Evolutionary conservation across 2,888 invertebrate genomes (phyloP).

Genomic region (Holacanthella duospinosa): DNA sequence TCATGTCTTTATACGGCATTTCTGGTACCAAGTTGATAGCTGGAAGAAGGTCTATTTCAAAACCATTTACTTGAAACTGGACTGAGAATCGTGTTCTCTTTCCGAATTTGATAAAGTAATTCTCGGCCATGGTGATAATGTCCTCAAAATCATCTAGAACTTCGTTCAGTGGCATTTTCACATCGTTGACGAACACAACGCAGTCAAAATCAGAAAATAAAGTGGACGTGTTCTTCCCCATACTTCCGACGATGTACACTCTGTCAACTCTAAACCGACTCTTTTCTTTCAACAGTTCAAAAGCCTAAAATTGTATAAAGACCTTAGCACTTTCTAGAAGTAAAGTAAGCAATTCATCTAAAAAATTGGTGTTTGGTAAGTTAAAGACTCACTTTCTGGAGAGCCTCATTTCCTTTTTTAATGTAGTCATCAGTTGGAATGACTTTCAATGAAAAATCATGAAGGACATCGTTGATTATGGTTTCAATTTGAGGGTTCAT

Average conservation of each 20-base stretch:
- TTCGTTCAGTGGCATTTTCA: constrained; percentile 2
- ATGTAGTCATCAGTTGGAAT: background rate
- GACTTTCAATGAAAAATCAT: background rate
- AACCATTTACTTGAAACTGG: constrained; percentile 11
- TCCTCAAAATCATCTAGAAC: constrained; percentile 10
- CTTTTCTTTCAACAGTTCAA: background rate
- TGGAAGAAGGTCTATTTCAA: constrained; percentile 18
- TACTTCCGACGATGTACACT: constrained; percentile 12
- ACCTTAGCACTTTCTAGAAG: too few relatives aligned
- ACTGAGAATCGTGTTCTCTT: background rate
- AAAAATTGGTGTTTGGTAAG: too few relatives aligned
- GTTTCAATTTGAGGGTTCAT: too few relatives aligned
- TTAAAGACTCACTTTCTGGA: background rate
- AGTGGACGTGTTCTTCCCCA: constrained; percentile 19
- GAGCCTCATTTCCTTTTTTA: background rate
- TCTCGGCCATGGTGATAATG: background rate
- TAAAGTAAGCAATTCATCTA: too few relatives aligned
- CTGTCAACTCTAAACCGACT: background rate
- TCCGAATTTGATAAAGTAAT: background rate
- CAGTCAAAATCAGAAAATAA: constrained; percentile 17
- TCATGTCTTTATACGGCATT: background rate
- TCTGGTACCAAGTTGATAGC: constrained; percentile 6
- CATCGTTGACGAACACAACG: constrained; percentile 14
- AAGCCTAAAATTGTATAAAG: background rate
- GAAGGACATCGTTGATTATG: background rate